Evolutionary conservation across 2,888 invertebrate genomes (phyloP).

Genomic region (Sphaeridia pumilis): DNA sequence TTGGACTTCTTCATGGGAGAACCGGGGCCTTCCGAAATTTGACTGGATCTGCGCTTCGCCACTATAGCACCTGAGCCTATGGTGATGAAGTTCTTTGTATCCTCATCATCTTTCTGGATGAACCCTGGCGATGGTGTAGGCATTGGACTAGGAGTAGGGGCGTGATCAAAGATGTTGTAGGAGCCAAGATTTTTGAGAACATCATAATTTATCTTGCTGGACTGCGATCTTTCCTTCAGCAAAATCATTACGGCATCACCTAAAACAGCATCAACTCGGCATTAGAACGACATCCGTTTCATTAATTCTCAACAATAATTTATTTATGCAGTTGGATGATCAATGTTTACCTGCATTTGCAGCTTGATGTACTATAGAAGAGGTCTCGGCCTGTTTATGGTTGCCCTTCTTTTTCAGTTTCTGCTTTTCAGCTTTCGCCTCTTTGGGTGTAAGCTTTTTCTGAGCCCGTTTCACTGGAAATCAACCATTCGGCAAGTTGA

Average conservation of each 20-base stretch:
- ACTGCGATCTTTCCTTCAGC: slow-evolving; percentile 88
- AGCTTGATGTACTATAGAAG: slow-evolving; percentile 35
- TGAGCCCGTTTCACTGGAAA: slow-evolving; percentile 64
- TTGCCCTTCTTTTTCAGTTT: slow-evolving; percentile 54
- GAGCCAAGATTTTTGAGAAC: slow-evolving; percentile 64
- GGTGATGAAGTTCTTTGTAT: slow-evolving; percentile 16
- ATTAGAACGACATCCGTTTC: not conserved
- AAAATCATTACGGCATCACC: slow-evolving; percentile 94
- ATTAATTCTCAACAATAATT: not conserved
- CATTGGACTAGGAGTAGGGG: not conserved
- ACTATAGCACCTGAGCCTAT: slow-evolving; percentile 34
- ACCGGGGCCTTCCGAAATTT: not conserved
- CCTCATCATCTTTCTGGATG: slow-evolving; percentile 4
- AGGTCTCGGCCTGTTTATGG: slow-evolving; percentile 41
- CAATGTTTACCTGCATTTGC: slow-evolving; percentile 41
- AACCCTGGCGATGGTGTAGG: slow-evolving; percentile 4
- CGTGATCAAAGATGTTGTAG: slow-evolving; percentile 8
- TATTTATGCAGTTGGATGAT: not conserved
- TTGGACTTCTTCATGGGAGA: slow-evolving; percentile 8
- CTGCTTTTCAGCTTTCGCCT: slow-evolving; percentile 72
- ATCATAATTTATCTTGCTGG: slow-evolving; percentile 95
- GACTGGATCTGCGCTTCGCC: slow-evolving; percentile 10
- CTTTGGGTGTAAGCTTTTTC: slow-evolving; percentile 65
- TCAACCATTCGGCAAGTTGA: not conserved
- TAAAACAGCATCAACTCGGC: slow-evolving; percentile 38